A percentile compares a stretch with the other conserved stretches of the same genome.
Evolutionary conservation across 2,888 invertebrate genomes (phyloP).

Genomic region (Phymatocera aterrima): DNA sequence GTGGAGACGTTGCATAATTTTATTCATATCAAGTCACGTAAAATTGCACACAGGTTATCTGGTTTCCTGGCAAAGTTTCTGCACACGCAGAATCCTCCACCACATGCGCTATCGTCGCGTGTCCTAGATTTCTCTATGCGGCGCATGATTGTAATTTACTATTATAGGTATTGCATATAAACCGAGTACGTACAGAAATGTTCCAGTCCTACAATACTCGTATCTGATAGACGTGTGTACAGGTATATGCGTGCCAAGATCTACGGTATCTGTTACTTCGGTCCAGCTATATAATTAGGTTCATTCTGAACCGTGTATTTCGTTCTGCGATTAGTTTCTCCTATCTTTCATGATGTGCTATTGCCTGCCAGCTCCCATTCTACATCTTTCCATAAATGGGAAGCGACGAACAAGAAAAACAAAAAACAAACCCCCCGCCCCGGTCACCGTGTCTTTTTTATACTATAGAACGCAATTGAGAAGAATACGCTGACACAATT

Average conservation of each 20-base stretch:
- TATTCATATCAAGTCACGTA: not conserved
- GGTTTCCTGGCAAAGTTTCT: constrained; percentile 18
- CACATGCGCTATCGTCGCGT: no score
- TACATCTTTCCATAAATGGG: constrained; percentile 6
- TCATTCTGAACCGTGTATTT: not conserved
- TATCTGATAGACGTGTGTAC: not conserved
- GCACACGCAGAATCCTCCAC: not conserved
- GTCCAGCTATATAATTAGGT: constrained; percentile 39
- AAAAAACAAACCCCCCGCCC: not conserved
- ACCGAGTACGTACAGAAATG: not conserved
- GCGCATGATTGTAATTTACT: constrained; percentile 16
- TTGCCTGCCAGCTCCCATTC: not conserved
- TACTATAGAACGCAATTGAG: no score
- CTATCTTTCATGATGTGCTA: constrained; percentile 17
- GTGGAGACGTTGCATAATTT: not conserved
- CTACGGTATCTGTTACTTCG: constrained; percentile 29
- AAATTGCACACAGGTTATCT: not conserved
- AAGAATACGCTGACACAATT: constrained; percentile 20
- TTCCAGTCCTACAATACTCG: no score
- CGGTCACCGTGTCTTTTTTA: not conserved
- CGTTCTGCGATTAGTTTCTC: constrained; percentile 29
- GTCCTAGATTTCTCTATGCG: constrained; percentile 37
- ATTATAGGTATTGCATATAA: not conserved
- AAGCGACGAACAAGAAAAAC: constrained; percentile 11
- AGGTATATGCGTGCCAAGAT: not conserved